A percentile compares a stretch with the other conserved stretches of the same genome.
Conservation (phyloP, 2,113 vertebrate genomes). For the Nothoprocta pentlandii region DNA sequence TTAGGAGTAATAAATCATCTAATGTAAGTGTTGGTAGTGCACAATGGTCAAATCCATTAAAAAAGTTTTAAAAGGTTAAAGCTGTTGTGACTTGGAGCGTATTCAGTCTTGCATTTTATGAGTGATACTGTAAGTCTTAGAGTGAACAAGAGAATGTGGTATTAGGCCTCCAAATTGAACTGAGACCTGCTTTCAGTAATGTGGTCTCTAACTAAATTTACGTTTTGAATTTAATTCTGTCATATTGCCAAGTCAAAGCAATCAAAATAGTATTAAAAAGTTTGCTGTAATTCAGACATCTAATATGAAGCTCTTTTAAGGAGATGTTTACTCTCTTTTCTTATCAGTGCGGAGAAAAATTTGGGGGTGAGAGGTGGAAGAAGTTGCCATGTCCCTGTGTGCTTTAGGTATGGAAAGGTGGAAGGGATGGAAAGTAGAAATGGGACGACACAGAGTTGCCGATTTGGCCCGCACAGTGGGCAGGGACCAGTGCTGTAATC, state of each 20-base stretch:
- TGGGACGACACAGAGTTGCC: background rate
- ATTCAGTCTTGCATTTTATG: too few relatives aligned
- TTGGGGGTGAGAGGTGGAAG: background rate
- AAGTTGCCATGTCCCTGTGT: background rate
- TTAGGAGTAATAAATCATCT: background rate
- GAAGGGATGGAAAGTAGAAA: background rate
- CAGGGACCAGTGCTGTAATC: background rate
- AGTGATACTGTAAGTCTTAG: rapidly evolving
- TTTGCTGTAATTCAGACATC: background rate
- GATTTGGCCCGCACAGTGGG: background rate
- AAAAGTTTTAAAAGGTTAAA: background rate
- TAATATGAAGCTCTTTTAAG: background rate
- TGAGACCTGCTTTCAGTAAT: background rate
- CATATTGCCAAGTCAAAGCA: background rate
- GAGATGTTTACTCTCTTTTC: background rate
- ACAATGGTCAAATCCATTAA: background rate
- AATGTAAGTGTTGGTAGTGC: background rate
- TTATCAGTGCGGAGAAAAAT: background rate
- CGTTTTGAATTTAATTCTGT: background rate
- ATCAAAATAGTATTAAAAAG: background rate
- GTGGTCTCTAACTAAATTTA: background rate
- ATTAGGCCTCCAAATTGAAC: background rate
- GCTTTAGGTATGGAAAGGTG: background rate
- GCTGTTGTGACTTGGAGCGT: rapidly evolving
- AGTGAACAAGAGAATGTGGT: rapidly evolving